A percentile compares a stretch with the other conserved stretches of the same genome.
Conservation (phyloP, 1,140 invertebrate species). For the Mercenaria mercenaria region DNA sequence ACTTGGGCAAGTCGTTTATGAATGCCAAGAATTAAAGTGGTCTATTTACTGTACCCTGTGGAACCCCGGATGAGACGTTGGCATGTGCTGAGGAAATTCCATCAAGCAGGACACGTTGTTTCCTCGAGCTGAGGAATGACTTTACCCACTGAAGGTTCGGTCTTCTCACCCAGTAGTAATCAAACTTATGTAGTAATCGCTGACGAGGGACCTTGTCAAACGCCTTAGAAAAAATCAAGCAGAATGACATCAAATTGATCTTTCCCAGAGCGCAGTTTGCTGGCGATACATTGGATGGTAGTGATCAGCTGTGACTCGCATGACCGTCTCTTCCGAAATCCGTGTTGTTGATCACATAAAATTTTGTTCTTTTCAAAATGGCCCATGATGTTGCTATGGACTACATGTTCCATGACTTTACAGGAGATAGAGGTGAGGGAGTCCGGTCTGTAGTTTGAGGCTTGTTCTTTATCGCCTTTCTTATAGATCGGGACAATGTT, state of each 20-base stretch:
- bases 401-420: too few species aligned
- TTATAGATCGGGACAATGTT: slow-evolving; percentile 60
- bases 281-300: too few species aligned
- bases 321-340: too few species aligned
- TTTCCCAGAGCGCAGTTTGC: too few species aligned
- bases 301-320: too few species aligned
- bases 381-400: too few species aligned
- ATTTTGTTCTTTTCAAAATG: too few species aligned
- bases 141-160: neutral
- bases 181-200: slow-evolving; percentile 59
- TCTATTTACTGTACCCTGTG: neutral
- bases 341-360: too few species aligned
- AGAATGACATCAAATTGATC: neutral
- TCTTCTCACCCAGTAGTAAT: slow-evolving; percentile 46
- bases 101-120: slow-evolving; percentile 40
- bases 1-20: slow-evolving; percentile 3
- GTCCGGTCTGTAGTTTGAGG: too few species aligned
- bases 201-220: too few species aligned
- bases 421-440: too few species aligned
- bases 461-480: slow-evolving; percentile 68
- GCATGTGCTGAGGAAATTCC: too few species aligned
- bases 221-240: neutral
- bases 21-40: slow-evolving; percentile 35
- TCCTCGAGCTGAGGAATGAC: slow-evolving; percentile 9
- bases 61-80: neutral